phyloP scores from a whole-genome alignment of 1,140 invertebrate genomes.

The Cyclina sinensis region DNA sequence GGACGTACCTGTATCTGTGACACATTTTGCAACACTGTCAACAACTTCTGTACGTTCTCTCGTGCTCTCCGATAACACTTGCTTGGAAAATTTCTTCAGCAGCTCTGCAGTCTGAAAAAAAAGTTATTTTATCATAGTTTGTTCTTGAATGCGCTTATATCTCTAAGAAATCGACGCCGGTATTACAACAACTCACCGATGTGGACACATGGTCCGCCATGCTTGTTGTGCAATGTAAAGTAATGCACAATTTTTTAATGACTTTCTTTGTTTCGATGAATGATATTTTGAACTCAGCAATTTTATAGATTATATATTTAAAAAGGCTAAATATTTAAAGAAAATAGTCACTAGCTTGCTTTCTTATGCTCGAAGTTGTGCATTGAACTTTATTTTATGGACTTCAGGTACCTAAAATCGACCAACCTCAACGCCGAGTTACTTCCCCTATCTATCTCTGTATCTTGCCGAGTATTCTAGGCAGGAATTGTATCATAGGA shows the following conservation, averaged over 20 bases:
- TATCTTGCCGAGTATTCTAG: too few relatives aligned
- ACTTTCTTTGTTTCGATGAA: too few relatives aligned
- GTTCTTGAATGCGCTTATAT: neutral
- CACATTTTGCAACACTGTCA: constrained; percentile 91
- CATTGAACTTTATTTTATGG: neutral
- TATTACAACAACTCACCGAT: constrained; percentile 39
- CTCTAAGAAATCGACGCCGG: neutral
- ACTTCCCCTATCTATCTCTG: too few relatives aligned
- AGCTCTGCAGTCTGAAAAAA: constrained; percentile 56
- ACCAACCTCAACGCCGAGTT: too few relatives aligned
- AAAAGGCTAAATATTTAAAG: too few relatives aligned
- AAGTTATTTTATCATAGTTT: neutral
- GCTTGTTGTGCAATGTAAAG: constrained; percentile 49
- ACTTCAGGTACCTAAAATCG: neutral
- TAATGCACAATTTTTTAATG: too few relatives aligned
- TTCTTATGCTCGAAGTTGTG: too few relatives aligned
- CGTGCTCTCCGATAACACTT: constrained; percentile 92
- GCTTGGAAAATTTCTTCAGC: constrained; percentile 93
- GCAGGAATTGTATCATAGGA: too few relatives aligned
- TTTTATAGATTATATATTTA: too few relatives aligned
- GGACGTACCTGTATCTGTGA: constrained; percentile 91
- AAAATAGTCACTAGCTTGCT: too few relatives aligned
- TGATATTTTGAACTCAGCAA: too few relatives aligned
- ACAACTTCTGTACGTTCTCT: constrained; percentile 91
- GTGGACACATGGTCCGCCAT: constrained; percentile 58